A percentile compares a stretch with the other conserved stretches of the same genome.
These are phyloP conservation scores for Yponomeuta plumbellus DNA, from an alignment of 2,888 invertebrate genomes.

Conservation along the genomic window DNA sequence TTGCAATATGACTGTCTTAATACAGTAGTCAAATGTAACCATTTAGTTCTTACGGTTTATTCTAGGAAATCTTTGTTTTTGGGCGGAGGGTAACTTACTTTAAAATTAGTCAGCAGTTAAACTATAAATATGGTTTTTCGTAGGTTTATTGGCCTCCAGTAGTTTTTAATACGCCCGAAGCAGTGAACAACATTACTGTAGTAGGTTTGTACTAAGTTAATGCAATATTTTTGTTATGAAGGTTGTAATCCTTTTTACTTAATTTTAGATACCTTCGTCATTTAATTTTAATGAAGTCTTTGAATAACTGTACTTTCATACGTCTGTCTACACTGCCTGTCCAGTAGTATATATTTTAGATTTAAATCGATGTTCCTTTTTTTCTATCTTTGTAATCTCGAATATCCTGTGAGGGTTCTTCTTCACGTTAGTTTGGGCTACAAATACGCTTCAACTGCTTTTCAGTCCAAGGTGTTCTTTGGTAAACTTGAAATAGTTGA, in stretches of 20 bases:
- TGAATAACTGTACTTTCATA: neutral
- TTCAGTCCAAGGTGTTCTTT: neutral
- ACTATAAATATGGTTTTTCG: neutral
- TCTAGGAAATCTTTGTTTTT: neutral
- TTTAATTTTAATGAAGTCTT: neutral
- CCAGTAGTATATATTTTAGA: neutral
- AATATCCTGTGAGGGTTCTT: neutral
- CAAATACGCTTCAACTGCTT: neutral
- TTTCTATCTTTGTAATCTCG: conserved; percentile 6
- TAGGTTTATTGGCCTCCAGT: neutral
- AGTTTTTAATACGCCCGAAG: neutral
- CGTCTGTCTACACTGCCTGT: neutral
- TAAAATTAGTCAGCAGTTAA: neutral
- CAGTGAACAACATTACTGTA: neutral
- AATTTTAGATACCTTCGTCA: neutral
- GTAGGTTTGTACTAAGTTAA: neutral
- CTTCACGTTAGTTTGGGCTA: no score
- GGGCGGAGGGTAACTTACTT: neutral
- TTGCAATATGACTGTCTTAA: neutral
- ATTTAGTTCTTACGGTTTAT: neutral
- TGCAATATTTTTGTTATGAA: neutral
- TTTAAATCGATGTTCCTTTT: conserved; percentile 5
- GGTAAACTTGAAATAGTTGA: neutral
- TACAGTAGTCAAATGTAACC: neutral
- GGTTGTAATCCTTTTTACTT: neutral